Percentiles rank a stretch among this genome's conserved stretches.
Evolutionary conservation across 2,113 vertebrate genomes (phyloP).

Genomic region (Bambusicola thoracicus): DNA sequence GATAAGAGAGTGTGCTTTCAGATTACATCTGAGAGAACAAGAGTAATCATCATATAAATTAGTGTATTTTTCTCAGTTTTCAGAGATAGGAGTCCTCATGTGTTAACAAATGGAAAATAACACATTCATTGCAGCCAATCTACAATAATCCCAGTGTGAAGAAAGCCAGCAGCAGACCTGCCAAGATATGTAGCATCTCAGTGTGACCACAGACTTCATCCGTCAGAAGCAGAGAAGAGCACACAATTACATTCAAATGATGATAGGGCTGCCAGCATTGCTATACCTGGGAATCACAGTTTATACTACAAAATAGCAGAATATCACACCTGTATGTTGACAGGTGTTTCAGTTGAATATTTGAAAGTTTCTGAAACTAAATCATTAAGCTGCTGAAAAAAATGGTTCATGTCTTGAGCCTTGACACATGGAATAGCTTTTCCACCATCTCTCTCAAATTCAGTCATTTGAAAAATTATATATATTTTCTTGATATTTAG

Average conservation of each 20-base stretch:
- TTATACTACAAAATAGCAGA: conserved; percentile 18
- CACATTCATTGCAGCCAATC: conserved; percentile 65
- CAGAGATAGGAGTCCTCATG: conserved; percentile 55
- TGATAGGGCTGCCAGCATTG: conserved; percentile 22
- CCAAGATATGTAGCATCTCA: conserved; percentile 8
- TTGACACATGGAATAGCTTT: conserved; percentile 67
- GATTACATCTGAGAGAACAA: conserved; percentile 26
- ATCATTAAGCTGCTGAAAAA: conserved; percentile 64
- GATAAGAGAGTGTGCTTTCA: conserved; percentile 31
- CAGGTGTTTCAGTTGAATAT: conserved; percentile 53
- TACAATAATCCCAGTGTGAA: conserved; percentile 69
- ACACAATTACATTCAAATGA: not conserved
- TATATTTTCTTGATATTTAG: conserved; percentile 73
- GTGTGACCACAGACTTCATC: conserved; percentile 47
- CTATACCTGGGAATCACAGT: conserved; percentile 34
- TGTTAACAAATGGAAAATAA: conserved; percentile 77
- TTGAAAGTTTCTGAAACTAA: conserved; percentile 66
- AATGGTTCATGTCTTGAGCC: conserved; percentile 35
- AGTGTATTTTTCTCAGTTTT: conserved; percentile 68
- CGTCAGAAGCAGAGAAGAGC: conserved; percentile 62
- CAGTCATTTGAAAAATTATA: conserved; percentile 72
- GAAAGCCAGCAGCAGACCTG: conserved; percentile 58
- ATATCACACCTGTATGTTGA: conserved; percentile 65
- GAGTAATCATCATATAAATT: conserved; percentile 66
- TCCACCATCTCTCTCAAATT: conserved; percentile 37